Percentiles rank a stretch among this genome's conserved stretches.
Conservation (phyloP, 2,888 invertebrate species). For the Thalpophila matura region DNA sequence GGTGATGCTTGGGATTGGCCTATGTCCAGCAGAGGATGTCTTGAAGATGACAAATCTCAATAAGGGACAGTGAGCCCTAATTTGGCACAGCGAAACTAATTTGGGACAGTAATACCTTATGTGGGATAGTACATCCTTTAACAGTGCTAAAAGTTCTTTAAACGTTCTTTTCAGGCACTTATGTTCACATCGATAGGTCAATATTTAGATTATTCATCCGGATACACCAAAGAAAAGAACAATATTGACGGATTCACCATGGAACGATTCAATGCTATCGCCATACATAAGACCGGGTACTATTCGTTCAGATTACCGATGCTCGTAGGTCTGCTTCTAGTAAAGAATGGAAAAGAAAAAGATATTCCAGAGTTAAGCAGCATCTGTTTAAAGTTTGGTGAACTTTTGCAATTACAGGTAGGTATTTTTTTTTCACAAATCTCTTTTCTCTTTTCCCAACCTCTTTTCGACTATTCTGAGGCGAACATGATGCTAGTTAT, state of each 20-base stretch:
- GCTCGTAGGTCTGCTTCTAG: conserved; percentile 19
- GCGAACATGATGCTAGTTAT: too few species aligned
- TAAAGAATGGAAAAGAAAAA: conserved; percentile 21
- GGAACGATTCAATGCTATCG: conserved; percentile 34
- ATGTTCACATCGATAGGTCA: conserved; percentile 33
- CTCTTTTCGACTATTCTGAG: too few species aligned
- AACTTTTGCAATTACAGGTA: conserved; percentile 43
- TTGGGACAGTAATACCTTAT: neutral
- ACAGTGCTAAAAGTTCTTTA: neutral
- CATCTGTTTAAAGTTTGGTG: conserved; percentile 40
- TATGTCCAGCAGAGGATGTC: too few species aligned
- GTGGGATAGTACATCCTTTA: neutral
- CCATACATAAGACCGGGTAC: conserved; percentile 31
- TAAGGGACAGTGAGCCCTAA: neutral
- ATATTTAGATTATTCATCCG: conserved; percentile 28
- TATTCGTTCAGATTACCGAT: conserved; percentile 34
- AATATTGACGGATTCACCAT: conserved; percentile 37
- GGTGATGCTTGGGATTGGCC: too few species aligned
- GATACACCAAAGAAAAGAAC: conserved; percentile 33
- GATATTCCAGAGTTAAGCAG: conserved; percentile 4
- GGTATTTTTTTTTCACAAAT: too few species aligned
- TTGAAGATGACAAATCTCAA: too few species aligned
- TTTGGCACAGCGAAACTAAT: too few species aligned
- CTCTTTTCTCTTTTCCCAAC: too few species aligned
- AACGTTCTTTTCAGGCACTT: conserved; percentile 26